phyloP scores from a whole-genome alignment of 2,113 vertebrate species.

The Macrotis lagotis region DNA sequence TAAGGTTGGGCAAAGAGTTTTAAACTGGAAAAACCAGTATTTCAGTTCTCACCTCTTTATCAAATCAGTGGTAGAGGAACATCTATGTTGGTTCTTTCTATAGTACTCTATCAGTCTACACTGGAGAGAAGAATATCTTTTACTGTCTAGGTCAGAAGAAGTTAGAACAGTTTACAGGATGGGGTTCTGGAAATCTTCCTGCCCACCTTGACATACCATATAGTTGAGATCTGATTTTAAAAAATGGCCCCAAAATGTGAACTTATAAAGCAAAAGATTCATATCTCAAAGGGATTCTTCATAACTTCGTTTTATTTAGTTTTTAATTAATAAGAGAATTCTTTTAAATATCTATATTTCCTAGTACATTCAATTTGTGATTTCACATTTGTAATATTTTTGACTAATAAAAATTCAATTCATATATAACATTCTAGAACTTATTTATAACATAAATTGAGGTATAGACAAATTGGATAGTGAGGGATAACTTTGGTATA shows the following conservation, averaged over 20 bases:
- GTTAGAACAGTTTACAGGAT: neutral
- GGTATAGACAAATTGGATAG: neutral
- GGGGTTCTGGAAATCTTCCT: neutral
- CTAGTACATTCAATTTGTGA: neutral
- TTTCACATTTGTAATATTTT: constrained; percentile 20
- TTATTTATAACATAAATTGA: neutral
- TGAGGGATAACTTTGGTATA: neutral
- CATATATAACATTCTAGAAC: neutral
- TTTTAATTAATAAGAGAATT: neutral
- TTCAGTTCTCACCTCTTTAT: constrained; percentile 2
- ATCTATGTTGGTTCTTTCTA: neutral
- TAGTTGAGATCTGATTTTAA: neutral
- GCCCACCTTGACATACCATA: neutral
- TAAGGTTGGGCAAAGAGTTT: neutral
- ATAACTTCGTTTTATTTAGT: neutral
- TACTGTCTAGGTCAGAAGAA: neutral
- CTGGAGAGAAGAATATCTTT: neutral
- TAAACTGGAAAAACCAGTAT: neutral
- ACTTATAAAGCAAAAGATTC: neutral
- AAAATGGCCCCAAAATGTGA: neutral
- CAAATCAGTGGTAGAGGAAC: neutral
- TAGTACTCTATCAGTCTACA: neutral
- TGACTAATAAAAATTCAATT: constrained; percentile 24
- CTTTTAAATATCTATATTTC: constrained; percentile 2
- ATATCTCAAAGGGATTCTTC: neutral